Conservation (phyloP, 2,797 vertebrate species). For the Myripristis murdjan region DNA sequence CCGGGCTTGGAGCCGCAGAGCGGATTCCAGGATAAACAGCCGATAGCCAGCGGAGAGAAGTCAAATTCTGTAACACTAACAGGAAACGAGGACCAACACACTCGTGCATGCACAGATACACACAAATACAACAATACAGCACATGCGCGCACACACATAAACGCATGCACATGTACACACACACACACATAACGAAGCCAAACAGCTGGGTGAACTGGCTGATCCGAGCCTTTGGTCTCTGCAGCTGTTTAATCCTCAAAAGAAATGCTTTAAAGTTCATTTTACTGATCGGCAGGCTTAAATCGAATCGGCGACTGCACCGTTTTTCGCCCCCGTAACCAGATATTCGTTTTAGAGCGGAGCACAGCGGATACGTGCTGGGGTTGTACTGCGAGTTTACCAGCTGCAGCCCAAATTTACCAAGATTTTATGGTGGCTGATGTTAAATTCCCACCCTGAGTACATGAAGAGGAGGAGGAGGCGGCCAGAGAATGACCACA, state of each 20-base stretch:
- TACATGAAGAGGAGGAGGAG: neutral
- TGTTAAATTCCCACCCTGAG: neutral
- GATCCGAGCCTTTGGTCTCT: conserved; percentile 50
- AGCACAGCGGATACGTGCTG: conserved; percentile 28
- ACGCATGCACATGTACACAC: conserved; percentile 39
- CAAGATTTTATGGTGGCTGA: conserved; percentile 8
- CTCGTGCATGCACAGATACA: neutral
- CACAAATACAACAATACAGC: conserved; percentile 11
- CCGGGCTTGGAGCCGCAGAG: conserved; percentile 44
- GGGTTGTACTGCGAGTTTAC: no score
- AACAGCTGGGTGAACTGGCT: conserved; percentile 33
- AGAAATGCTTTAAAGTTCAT: conserved; percentile 6
- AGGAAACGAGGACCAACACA: conserved; percentile 59
- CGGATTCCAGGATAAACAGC: conserved; percentile 65
- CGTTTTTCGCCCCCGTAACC: neutral
- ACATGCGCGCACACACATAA: conserved; percentile 28
- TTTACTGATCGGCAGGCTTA: conserved; percentile 41
- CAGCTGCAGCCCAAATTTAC: neutral
- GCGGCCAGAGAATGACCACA: conserved; percentile 13
- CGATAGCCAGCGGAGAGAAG: conserved; percentile 33
- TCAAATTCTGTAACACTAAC: conserved; percentile 60
- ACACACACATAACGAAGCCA: conserved; percentile 37
- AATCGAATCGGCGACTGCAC: no score
- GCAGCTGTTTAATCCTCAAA: conserved; percentile 54
- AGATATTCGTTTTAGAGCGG: conserved; percentile 10